phyloP scores from a whole-genome alignment of 30 jellyfish, hydroid and myxozoan species.

The Pelagia noctiluca region DNA sequence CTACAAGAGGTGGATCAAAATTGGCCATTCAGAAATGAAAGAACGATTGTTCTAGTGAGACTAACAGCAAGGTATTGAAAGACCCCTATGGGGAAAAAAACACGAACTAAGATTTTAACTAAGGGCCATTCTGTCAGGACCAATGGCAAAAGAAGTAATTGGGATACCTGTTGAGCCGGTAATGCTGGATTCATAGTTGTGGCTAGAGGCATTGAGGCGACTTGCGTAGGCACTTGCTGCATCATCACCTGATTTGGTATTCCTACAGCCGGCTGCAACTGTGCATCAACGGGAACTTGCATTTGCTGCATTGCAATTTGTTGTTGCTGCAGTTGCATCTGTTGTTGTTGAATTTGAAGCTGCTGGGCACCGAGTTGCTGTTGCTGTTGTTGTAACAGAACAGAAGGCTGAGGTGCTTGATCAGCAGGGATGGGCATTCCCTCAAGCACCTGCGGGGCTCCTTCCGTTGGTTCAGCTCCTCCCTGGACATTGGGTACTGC shows the following conservation, averaged over 20 bases:
- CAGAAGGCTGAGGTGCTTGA: conserved; percentile 1
- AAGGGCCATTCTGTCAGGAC: not conserved
- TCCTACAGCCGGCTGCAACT: conserved; percentile 1
- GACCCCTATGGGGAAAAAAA: too few relatives aligned
- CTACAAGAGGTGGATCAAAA: too few relatives aligned
- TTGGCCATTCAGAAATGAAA: too few relatives aligned
- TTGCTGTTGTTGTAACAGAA: conserved; percentile 62
- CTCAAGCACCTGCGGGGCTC: not conserved
- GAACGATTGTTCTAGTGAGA: too few relatives aligned
- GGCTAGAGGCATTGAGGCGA: conserved; percentile 50
- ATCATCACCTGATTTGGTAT: conserved; percentile 11
- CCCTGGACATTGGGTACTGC: too few relatives aligned
- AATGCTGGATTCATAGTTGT: conserved; percentile 44
- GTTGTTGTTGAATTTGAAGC: conserved; percentile 41
- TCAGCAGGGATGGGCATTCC: not conserved
- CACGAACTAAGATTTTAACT: too few relatives aligned
- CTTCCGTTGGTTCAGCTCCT: not conserved
- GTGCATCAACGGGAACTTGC: conserved; percentile 43
- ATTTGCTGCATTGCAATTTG: conserved; percentile 21
- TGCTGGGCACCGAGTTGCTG: conserved; percentile 6
- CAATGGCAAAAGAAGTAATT: not conserved
- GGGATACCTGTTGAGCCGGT: conserved; percentile 47
- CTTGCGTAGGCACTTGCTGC: conserved; percentile 36
- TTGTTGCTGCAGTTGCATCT: conserved; percentile 54
- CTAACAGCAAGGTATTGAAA: too few relatives aligned